Conservation (phyloP, 2,888 invertebrate species). For the Thecophora atra region DNA sequence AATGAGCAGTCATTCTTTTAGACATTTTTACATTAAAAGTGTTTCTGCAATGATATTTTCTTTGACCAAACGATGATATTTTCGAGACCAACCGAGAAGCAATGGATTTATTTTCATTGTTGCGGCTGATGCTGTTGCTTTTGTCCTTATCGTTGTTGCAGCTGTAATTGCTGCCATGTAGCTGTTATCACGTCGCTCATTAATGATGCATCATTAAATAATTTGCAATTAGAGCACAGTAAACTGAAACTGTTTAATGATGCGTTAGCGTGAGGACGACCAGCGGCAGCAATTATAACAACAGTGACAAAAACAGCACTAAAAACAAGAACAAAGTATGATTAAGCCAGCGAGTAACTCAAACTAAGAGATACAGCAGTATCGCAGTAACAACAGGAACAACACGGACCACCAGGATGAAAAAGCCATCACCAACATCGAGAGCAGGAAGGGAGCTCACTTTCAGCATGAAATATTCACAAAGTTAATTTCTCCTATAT, state of each 20-base stretch:
- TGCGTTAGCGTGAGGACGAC: slow-evolving; percentile 26
- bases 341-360: not conserved
- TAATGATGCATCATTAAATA: slow-evolving; percentile 43
- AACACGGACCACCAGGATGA: too few species aligned
- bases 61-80: too few species aligned
- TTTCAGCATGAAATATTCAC: too few species aligned
- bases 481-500: too few species aligned
- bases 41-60: too few species aligned
- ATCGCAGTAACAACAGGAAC: not conserved
- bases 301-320: not conserved
- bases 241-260: slow-evolving; percentile 45
- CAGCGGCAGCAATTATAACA: slow-evolving; percentile 20
- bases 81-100: too few species aligned
- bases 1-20: too few species aligned
- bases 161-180: not conserved
- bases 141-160: not conserved
- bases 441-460: too few species aligned
- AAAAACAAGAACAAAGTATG: not conserved
- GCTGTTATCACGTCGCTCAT: not conserved
- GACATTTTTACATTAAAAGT: too few species aligned
- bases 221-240: slow-evolving; percentile 46
- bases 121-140: not conserved
- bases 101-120: too few species aligned
- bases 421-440: not conserved
- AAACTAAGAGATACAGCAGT: not conserved